Evolutionary conservation across 2,888 invertebrate genomes (phyloP).

Genomic region (Mactromeris polynyma): DNA sequence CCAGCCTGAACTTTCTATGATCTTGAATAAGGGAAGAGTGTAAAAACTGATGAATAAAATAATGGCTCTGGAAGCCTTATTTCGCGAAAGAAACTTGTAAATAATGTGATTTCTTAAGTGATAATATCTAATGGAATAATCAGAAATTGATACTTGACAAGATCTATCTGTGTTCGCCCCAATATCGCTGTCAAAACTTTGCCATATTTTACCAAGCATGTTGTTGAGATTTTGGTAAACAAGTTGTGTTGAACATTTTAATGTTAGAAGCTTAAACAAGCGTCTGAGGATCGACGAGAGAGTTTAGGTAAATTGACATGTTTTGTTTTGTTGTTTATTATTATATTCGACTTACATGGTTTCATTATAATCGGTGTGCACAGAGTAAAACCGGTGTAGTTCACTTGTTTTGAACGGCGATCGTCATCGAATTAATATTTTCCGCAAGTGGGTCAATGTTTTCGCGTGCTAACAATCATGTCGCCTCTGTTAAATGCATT

Average conservation of each 20-base stretch:
- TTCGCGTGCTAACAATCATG: neutral
- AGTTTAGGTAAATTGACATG: constrained; percentile 23
- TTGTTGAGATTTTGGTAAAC: constrained; percentile 40
- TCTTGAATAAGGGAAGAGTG: constrained; percentile 78
- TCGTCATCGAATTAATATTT: neutral
- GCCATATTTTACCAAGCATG: constrained; percentile 62
- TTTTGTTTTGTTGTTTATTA: neutral
- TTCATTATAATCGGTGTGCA: neutral
- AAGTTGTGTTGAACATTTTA: constrained; percentile 19
- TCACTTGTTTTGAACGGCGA: neutral
- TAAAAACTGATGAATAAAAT: constrained; percentile 78
- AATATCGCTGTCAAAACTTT: constrained; percentile 33
- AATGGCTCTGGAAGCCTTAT: constrained; percentile 82
- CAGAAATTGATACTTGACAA: neutral
- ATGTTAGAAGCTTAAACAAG: constrained; percentile 22
- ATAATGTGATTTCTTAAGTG: constrained; percentile 36
- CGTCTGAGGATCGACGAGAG: constrained; percentile 18
- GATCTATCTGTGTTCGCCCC: constrained; percentile 20
- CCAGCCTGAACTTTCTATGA: constrained; percentile 79
- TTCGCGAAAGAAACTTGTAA: constrained; percentile 75
- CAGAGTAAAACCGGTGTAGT: neutral
- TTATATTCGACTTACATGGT: neutral
- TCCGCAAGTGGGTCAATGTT: constrained; percentile 11
- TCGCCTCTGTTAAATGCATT: neutral
- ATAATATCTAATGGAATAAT: constrained; percentile 5